phyloP scores from a whole-genome alignment of 2,888 invertebrate genomes.

The Apodemia duryi region DNA sequence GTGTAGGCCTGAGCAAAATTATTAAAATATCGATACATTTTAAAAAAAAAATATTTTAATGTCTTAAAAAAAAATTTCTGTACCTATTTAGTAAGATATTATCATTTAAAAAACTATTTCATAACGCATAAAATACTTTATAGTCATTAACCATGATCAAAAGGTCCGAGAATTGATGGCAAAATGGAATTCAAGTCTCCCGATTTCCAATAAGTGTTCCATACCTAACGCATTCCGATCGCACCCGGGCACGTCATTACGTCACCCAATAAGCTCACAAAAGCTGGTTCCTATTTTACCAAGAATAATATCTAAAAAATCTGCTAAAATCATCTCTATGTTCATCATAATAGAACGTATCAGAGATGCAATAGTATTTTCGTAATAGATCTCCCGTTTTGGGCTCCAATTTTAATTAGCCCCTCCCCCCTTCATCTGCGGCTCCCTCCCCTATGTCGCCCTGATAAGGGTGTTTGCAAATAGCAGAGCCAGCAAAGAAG shows the following conservation, averaged over 20 bases:
- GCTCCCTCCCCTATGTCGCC: conserved; percentile 38
- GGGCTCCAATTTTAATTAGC: conserved; percentile 76
- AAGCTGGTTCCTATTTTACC: conserved; percentile 37
- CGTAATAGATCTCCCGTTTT: conserved; percentile 37
- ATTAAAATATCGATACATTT: no score
- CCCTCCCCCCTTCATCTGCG: conserved; percentile 33
- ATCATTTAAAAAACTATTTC: neutral
- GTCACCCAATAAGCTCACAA: conserved; percentile 43
- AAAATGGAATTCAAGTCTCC: conserved; percentile 17
- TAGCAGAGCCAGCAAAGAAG: conserved; percentile 75
- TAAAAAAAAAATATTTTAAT: no score
- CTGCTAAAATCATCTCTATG: conserved; percentile 36
- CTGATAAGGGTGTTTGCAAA: conserved; percentile 78
- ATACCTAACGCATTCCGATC: conserved; percentile 32
- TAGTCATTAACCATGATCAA: conserved; percentile 10
- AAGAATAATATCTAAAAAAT: neutral
- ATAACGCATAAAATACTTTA: neutral
- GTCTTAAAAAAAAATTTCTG: no score
- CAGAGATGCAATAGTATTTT: conserved; percentile 24
- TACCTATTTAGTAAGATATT: neutral
- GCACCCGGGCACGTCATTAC: conserved; percentile 38
- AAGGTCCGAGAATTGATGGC: conserved; percentile 15
- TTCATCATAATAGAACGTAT: conserved; percentile 31
- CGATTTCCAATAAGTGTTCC: conserved; percentile 35
- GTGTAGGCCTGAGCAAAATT: no score